Percentiles rank a stretch among this genome's conserved stretches.
Conservation (phyloP, 2,888 invertebrate genomes). For the Cheilosia grossa region DNA sequence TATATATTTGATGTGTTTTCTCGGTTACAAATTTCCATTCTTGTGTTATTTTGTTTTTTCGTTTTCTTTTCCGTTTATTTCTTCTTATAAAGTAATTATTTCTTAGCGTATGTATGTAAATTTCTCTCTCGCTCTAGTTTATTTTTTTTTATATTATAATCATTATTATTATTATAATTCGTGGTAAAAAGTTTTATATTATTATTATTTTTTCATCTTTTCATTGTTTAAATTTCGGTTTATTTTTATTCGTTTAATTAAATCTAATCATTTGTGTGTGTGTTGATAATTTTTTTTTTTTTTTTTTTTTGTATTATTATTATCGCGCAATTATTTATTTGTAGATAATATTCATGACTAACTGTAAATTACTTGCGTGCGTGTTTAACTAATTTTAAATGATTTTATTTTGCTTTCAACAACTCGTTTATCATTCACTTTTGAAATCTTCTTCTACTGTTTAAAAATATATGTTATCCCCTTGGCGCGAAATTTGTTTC, state of each 20-base stretch:
- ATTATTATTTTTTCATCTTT: constrained; percentile 18
- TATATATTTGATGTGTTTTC: constrained; percentile 66
- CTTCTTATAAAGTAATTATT: constrained; percentile 61
- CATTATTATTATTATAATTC: constrained; percentile 57
- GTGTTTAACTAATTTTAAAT: constrained; percentile 58
- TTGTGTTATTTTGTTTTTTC: no score
- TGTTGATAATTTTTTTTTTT: constrained; percentile 55
- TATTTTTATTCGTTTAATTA: constrained; percentile 35
- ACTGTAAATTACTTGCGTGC: constrained; percentile 69
- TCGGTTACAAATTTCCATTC: constrained; percentile 29
- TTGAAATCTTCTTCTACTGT: constrained; percentile 23
- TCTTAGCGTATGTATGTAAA: constrained; percentile 60
- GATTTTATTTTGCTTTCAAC: constrained; percentile 23
- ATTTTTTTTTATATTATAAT: constrained; percentile 12
- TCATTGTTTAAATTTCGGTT: constrained; percentile 42
- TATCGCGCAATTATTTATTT: constrained; percentile 57
- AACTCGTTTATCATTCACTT: constrained; percentile 40
- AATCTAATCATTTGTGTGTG: constrained; percentile 43
- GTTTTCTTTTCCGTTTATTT: constrained; percentile 37
- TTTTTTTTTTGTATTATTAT: constrained; percentile 10
- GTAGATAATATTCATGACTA: constrained; percentile 69
- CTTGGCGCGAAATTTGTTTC: constrained; percentile 38
- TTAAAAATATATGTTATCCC: constrained; percentile 60
- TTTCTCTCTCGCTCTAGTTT: constrained; percentile 61
- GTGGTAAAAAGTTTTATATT: constrained; percentile 66